A percentile compares a stretch with the other conserved stretches of the same genome.
These are phyloP conservation scores for Acanthurus tractus DNA, from an alignment of 2,797 vertebrate genomes.

Conservation along the genomic window DNA sequence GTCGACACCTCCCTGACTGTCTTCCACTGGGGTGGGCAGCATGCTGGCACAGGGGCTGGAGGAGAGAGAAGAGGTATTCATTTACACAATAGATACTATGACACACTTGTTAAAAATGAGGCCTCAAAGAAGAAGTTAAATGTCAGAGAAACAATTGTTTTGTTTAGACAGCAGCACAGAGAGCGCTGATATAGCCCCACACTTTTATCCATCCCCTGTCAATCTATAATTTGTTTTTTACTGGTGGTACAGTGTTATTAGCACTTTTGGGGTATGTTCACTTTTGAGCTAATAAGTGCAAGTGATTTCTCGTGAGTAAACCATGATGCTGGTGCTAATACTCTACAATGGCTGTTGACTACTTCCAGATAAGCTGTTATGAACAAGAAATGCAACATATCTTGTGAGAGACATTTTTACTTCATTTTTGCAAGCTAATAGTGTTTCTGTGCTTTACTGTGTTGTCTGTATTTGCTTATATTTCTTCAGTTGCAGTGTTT, in stretches of 20 bases:
- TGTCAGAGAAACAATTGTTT: too few species aligned
- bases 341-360: neutral
- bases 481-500: neutral
- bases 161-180: neutral
- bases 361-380: neutral
- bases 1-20: conserved; percentile 89
- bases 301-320: neutral
- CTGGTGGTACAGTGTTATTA: neutral
- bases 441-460: too few species aligned
- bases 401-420: too few species aligned
- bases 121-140: neutral
- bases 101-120: neutral
- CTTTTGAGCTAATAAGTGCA: too few species aligned
- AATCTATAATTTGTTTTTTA: neutral
- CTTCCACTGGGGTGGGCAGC: conserved; percentile 92
- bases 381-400: neutral
- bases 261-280: neutral
- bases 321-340: neutral
- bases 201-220: neutral
- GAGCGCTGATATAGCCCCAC: too few species aligned
- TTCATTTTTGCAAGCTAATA: too few species aligned
- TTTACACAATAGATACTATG: neutral
- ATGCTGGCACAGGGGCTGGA: conserved; percentile 92
- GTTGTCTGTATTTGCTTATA: neutral
- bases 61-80: neutral